phyloP scores from a whole-genome alignment of 2,888 invertebrate genomes.

The Lasioglossum lativentre region DNA sequence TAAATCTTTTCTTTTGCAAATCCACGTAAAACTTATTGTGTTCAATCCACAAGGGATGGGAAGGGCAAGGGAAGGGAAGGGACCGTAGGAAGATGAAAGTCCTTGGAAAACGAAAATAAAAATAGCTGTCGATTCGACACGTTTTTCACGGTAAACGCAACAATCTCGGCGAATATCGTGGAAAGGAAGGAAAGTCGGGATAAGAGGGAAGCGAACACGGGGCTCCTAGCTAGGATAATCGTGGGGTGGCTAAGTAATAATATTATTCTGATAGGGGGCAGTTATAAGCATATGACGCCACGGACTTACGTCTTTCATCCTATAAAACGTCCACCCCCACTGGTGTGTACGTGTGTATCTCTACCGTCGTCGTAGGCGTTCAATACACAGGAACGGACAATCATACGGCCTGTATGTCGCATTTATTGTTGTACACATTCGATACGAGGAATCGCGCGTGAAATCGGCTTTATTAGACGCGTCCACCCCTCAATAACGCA shows the following conservation, averaged over 20 bases:
- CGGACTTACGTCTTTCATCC: conserved; percentile 80
- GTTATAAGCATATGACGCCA: conserved; percentile 84
- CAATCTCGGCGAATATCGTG: conserved; percentile 54
- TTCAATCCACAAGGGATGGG: too few species aligned
- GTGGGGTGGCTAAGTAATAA: conserved; percentile 77
- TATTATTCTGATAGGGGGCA: conserved; percentile 81
- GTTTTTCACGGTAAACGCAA: conserved; percentile 56
- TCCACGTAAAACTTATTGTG: too few species aligned
- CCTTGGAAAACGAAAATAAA: neutral
- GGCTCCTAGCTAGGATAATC: conserved; percentile 48
- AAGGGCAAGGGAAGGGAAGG: neutral
- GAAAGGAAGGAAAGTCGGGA: conserved; percentile 24
- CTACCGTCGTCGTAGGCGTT: conserved; percentile 61
- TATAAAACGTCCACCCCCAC: conserved; percentile 68
- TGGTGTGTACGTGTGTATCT: conserved; percentile 53
- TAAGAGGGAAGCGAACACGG: conserved; percentile 37
- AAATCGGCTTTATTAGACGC: conserved; percentile 83
- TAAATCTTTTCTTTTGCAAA: too few species aligned
- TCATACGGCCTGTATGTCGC: conserved; percentile 59
- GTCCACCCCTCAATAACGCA: conserved; percentile 58
- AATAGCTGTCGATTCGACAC: conserved; percentile 57
- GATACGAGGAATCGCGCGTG: conserved; percentile 80
- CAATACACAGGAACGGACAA: conserved; percentile 23
- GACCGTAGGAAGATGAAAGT: neutral
- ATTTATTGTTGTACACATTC: conserved; percentile 71